A percentile compares a stretch with the other conserved stretches of the same genome.
Conservation (phyloP, 2,888 invertebrate genomes). For the Dolichopus griseipennis region DNA sequence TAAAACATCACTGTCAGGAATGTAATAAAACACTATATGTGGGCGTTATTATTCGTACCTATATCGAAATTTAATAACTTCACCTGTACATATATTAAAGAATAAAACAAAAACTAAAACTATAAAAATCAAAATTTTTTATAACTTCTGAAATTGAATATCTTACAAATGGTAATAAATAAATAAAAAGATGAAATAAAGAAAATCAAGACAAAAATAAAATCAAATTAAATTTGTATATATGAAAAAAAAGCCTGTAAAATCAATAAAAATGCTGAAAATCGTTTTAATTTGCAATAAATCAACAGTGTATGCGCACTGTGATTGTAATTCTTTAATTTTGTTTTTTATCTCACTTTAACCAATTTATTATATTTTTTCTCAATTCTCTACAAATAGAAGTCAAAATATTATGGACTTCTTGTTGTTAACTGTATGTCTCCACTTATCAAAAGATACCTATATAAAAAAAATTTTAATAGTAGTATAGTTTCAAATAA, state of each 20-base stretch:
- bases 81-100: neutral
- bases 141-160: slow-evolving; percentile 6
- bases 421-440: neutral
- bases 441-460: neutral
- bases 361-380: no score
- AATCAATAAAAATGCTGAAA: neutral
- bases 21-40: neutral
- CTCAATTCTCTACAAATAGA: neutral
- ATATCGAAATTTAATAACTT: neutral
- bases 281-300: neutral
- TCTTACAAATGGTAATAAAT: neutral
- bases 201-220: no score
- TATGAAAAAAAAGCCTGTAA: neutral
- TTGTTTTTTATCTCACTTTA: no score
- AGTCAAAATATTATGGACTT: slow-evolving; percentile 2
- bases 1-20: no score
- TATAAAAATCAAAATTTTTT: neutral
- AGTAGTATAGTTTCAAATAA: no score
- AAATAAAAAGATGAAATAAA: neutral
- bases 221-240: neutral
- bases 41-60: neutral
- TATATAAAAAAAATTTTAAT: no score
- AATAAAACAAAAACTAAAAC: neutral
- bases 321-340: no score
- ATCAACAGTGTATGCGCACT: neutral